These are phyloP conservation scores for Pseudorectes ferrugineus DNA, from an alignment of 2,113 vertebrate species.

Conservation along the genomic window DNA sequence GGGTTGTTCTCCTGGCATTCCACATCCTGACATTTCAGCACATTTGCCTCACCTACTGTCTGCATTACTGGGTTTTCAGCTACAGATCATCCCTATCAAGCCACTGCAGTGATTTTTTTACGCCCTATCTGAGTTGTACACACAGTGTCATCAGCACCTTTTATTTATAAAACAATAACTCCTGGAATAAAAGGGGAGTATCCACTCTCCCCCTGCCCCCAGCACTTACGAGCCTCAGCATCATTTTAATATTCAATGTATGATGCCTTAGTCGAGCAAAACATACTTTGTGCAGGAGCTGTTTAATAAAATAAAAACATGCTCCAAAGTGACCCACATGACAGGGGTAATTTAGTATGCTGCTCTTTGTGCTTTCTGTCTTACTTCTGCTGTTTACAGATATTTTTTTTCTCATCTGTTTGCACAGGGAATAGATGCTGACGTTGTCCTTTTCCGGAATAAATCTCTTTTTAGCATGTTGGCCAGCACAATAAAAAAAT, in stretches of 20 bases:
- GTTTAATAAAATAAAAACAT: conserved; percentile 55
- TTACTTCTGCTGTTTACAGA: background rate
- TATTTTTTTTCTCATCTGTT: conserved; percentile 38
- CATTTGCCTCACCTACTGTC: conserved; percentile 66
- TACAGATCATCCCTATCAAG: conserved; percentile 67
- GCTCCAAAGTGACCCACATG: conserved; percentile 58
- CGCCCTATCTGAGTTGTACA: conserved; percentile 21
- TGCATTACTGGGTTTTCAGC: conserved; percentile 67
- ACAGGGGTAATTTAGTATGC: conserved; percentile 47
- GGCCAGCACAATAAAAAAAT: conserved; percentile 45
- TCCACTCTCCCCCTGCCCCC: background rate
- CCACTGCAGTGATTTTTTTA: conserved; percentile 55
- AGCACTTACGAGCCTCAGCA: background rate
- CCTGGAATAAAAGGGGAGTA: background rate
- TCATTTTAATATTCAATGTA: conserved; percentile 6
- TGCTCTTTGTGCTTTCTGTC: conserved; percentile 40
- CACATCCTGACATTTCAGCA: conserved; percentile 73
- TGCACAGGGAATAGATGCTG: conserved; percentile 46
- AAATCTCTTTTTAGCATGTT: conserved; percentile 41
- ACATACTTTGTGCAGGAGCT: conserved; percentile 38
- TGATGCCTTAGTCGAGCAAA: background rate
- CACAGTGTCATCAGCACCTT: conserved; percentile 36
- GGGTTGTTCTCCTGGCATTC: conserved; percentile 59
- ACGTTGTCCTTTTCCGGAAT: conserved; percentile 31
- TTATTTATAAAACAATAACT: conserved; percentile 50